phyloP scores from a whole-genome alignment of 2,888 invertebrate genomes.

The Hypselothyrea guttata region DNA sequence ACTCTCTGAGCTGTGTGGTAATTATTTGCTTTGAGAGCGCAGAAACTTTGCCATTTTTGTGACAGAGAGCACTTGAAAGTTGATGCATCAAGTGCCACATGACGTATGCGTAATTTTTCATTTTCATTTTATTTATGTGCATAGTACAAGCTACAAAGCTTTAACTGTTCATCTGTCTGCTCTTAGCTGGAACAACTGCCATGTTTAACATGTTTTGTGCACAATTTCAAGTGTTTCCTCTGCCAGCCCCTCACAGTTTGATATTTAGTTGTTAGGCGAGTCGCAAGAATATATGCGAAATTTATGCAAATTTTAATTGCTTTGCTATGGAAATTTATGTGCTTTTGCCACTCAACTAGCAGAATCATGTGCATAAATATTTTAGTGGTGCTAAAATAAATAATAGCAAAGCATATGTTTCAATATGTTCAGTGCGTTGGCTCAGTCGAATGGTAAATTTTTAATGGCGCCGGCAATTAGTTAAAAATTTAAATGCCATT shows the following conservation, averaged over 20 bases:
- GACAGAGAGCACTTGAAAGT: constrained; percentile 56
- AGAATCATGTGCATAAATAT: constrained; percentile 42
- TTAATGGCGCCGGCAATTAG: constrained; percentile 36
- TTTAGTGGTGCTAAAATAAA: constrained; percentile 46
- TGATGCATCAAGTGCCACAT: constrained; percentile 45
- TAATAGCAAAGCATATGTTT: constrained; percentile 21
- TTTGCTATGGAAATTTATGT: constrained; percentile 52
- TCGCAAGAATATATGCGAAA: constrained; percentile 54
- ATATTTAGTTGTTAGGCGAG: constrained; percentile 69
- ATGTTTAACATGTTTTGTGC: constrained; percentile 50
- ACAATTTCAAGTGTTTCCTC: constrained; percentile 39
- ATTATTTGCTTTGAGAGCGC: constrained; percentile 37
- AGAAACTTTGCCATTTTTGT: constrained; percentile 48
- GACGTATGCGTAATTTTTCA: constrained; percentile 65
- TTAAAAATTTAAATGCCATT: constrained; percentile 16
- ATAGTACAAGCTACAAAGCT: constrained; percentile 27
- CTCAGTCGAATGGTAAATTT: constrained; percentile 16
- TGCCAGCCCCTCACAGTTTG: too few relatives aligned
- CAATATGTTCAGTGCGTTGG: too few relatives aligned
- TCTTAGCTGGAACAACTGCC: constrained; percentile 37
- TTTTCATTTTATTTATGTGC: constrained; percentile 17
- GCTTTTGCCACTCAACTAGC: constrained; percentile 5
- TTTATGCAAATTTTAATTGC: constrained; percentile 76
- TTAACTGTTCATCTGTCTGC: constrained; percentile 25
- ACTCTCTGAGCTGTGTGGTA: constrained; percentile 23